A percentile compares a stretch with the other conserved stretches of the same genome.
phyloP scores from a whole-genome alignment of 2,113 vertebrate species.

The Thamnophis sirtalis region DNA sequence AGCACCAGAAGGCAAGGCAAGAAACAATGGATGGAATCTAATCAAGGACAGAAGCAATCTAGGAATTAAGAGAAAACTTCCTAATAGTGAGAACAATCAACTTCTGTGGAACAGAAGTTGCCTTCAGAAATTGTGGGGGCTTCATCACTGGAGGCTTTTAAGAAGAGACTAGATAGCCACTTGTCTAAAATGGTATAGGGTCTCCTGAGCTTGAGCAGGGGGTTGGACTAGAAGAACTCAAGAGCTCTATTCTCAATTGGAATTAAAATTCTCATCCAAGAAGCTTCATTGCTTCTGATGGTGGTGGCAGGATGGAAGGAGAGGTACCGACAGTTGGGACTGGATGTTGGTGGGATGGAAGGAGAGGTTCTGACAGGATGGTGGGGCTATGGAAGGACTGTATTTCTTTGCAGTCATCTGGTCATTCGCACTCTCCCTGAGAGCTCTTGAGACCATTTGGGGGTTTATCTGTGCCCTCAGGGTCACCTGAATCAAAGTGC shows the following conservation, averaged over 20 bases:
- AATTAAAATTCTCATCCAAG: background rate
- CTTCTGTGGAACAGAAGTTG: background rate
- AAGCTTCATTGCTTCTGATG: background rate
- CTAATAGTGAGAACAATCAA: background rate
- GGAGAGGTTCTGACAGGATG: background rate
- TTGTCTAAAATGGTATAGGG: background rate
- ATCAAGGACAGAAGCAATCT: no score
- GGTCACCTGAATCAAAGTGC: background rate
- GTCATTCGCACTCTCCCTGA: background rate
- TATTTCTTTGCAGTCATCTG: background rate
- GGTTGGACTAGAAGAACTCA: background rate
- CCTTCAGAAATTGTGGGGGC: background rate
- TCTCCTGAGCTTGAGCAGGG: background rate
- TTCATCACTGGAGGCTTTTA: background rate
- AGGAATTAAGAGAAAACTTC: no score
- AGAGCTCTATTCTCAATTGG: background rate
- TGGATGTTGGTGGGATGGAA: background rate
- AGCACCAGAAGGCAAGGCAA: no score
- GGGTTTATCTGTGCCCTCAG: background rate
- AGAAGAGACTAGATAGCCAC: background rate
- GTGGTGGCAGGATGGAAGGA: background rate
- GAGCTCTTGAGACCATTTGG: background rate
- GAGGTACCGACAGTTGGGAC: background rate
- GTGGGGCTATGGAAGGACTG: background rate
- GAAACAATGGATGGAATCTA: no score